phyloP scores from a whole-genome alignment of 1,140 invertebrate species.

The Camponotus pennsylvanicus region DNA sequence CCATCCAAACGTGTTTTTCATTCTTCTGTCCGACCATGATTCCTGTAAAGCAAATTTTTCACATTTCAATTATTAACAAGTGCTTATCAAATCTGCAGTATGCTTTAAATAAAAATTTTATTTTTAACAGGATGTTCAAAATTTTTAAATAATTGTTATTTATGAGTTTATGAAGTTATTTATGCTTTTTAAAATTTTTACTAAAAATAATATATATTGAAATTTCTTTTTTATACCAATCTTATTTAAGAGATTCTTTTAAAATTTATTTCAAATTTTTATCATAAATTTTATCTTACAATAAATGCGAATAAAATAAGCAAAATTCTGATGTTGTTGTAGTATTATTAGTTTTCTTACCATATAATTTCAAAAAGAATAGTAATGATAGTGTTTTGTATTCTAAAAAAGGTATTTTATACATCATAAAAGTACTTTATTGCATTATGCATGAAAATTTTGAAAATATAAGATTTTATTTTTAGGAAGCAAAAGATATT shows the following conservation, averaged over 20 bases:
- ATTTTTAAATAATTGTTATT: background rate
- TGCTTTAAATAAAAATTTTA: background rate
- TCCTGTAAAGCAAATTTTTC: constrained; percentile 76
- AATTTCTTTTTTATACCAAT: background rate
- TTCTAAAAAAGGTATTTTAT: background rate
- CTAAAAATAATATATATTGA: background rate
- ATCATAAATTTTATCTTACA: background rate
- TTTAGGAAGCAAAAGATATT: background rate
- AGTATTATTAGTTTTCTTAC: no score
- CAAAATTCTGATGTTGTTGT: no score
- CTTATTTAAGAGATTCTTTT: background rate
- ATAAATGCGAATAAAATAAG: no score
- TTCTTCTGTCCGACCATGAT: constrained; percentile 87
- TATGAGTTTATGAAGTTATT: background rate
- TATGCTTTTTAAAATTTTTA: background rate
- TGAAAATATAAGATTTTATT: background rate
- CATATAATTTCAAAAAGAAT: no score
- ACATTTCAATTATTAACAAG: constrained; percentile 3
- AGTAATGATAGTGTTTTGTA: background rate
- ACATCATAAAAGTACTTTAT: no score
- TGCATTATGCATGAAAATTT: background rate
- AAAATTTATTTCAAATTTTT: background rate
- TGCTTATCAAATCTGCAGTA: background rate
- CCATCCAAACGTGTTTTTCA: constrained; percentile 97
- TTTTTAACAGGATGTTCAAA: background rate